phyloP scores from a whole-genome alignment of 2,113 vertebrate genomes.

The Copsychus sechellarum region DNA sequence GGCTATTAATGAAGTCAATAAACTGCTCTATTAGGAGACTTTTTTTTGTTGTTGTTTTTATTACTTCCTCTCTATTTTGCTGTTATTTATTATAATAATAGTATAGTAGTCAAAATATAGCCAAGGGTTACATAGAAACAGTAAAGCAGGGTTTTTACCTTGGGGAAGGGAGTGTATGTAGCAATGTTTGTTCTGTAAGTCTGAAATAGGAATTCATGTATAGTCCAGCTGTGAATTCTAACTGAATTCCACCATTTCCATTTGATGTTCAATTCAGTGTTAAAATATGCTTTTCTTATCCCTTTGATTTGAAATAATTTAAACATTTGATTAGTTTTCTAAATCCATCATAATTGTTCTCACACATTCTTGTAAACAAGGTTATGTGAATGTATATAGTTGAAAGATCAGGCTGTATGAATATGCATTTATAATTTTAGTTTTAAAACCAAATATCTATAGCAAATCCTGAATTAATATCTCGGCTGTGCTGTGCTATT shows the following conservation, averaged over 20 bases:
- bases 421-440: slow-evolving; percentile 30
- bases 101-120: not conserved
- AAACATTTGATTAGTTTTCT: not conserved
- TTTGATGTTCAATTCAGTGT: not conserved
- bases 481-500: not conserved
- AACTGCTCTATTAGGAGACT: slow-evolving; percentile 45
- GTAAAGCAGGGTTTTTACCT: not conserved
- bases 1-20: slow-evolving; percentile 78
- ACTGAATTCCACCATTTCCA: not conserved
- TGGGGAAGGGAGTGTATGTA: not conserved
- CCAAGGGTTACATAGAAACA: not conserved
- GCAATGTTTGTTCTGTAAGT: not conserved
- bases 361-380: not conserved
- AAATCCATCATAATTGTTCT: slow-evolving; percentile 1
- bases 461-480: not conserved
- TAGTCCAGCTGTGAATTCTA: not conserved
- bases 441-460: not conserved
- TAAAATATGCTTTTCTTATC: not conserved
- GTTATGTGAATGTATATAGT: not conserved
- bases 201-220: not conserved
- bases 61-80: slow-evolving; percentile 23
- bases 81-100: slow-evolving; percentile 18
- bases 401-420: not conserved
- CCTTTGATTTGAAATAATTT: not conserved
- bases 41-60: not conserved